Evolutionary conservation across 2,113 vertebrate species (phyloP).

Genomic region (Zapornia atra): DNA sequence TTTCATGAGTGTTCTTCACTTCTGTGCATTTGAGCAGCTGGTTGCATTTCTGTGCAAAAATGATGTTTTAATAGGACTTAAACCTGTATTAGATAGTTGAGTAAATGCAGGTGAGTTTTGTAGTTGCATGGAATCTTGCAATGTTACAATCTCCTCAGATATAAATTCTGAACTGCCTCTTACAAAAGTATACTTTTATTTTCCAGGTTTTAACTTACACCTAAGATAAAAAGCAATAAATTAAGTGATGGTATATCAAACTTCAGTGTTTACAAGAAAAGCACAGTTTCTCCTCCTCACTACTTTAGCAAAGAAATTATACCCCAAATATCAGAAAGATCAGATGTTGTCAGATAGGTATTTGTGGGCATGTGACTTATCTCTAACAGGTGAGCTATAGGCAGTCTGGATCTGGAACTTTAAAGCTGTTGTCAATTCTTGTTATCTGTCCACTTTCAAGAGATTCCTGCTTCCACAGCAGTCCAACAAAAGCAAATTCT

Average conservation of each 20-base stretch:
- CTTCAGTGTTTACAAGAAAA: neutral
- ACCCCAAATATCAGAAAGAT: neutral
- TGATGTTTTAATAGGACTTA: neutral
- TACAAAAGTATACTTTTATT: neutral
- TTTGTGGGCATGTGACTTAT: neutral
- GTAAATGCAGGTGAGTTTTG: neutral
- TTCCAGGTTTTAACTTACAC: neutral
- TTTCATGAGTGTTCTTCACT: neutral
- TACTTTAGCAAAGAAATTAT: neutral
- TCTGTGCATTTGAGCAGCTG: neutral
- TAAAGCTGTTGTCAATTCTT: neutral
- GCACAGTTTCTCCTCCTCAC: neutral
- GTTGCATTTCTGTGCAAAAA: neutral
- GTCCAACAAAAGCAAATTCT: neutral
- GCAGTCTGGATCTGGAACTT: neutral
- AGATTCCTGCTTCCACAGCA: neutral
- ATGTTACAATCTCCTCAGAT: neutral
- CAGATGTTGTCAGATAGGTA: neutral
- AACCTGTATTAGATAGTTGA: neutral
- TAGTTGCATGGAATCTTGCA: neutral
- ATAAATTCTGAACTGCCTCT: neutral
- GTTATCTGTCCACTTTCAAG: neutral
- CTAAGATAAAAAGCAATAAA: neutral
- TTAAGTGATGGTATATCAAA: neutral
- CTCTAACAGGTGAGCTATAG: neutral